A percentile compares a stretch with the other conserved stretches of the same genome.
Evolutionary conservation across 35 echinoderm and acorn worm genomes (phyloP).

Genomic region (Holothuria glaberrima): DNA sequence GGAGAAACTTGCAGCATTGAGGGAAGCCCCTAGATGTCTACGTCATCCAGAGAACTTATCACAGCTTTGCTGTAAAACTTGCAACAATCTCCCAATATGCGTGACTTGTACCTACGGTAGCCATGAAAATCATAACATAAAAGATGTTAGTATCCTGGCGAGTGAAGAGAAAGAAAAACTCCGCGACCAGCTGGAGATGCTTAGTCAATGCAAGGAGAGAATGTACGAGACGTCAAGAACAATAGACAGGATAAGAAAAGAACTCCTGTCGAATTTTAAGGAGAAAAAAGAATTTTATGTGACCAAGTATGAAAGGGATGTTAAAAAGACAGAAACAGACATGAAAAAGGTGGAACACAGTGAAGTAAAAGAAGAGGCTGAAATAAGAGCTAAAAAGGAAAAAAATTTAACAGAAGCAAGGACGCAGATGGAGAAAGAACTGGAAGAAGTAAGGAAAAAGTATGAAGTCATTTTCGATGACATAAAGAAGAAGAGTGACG

Average conservation of each 20-base stretch:
- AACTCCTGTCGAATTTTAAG: background rate
- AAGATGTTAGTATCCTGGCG: conserved; percentile 31
- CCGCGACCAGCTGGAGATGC: background rate
- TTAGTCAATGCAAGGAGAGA: background rate
- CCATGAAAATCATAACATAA: conserved; percentile 3
- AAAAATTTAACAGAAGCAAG: too few relatives aligned
- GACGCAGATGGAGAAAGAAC: too few relatives aligned
- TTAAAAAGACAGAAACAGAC: too few relatives aligned
- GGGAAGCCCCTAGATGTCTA: conserved; percentile 17
- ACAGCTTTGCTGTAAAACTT: conserved; percentile 24
- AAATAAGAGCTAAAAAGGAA: too few relatives aligned
- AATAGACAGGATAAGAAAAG: background rate
- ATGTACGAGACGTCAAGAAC: background rate
- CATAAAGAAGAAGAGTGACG: too few relatives aligned
- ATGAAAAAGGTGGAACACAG: background rate
- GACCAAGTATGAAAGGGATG: too few relatives aligned
- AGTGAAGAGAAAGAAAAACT: background rate
- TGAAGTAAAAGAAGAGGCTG: too few relatives aligned
- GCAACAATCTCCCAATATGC: conserved; percentile 13
- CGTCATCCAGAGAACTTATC: background rate
- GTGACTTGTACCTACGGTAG: background rate
- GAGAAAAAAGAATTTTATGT: background rate
- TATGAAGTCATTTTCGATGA: background rate
- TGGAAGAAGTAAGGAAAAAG: background rate
- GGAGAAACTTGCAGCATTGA: conserved; percentile 27